phyloP scores from a whole-genome alignment of 2,113 vertebrate species.

The Chaenocephalus aceratus region DNA sequence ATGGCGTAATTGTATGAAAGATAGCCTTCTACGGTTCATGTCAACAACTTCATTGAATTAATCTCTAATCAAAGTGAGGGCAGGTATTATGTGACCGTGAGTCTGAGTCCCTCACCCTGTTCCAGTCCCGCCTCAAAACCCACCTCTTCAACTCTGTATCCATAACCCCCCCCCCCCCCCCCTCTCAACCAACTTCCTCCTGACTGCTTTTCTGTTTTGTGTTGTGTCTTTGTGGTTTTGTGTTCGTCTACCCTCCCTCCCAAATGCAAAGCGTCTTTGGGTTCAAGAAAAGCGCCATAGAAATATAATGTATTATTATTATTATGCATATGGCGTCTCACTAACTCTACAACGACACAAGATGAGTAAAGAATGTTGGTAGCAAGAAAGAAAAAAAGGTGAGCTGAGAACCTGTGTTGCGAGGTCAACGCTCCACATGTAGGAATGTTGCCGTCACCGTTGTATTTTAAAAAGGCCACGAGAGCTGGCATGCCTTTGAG shows the following conservation, averaged over 20 bases:
- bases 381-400: slow-evolving; percentile 21
- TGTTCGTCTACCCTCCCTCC: too few relatives aligned
- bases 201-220: too few relatives aligned
- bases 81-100: slow-evolving; percentile 29
- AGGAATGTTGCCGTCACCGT: slow-evolving; percentile 80
- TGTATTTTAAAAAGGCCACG: slow-evolving; percentile 86
- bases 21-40: slow-evolving; percentile 14
- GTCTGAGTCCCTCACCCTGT: too few relatives aligned
- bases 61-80: slow-evolving; percentile 36
- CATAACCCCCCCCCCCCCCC: too few relatives aligned
- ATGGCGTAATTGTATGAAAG: background rate
- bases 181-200: too few relatives aligned
- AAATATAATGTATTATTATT: too few relatives aligned
- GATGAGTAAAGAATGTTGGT: slow-evolving; percentile 66
- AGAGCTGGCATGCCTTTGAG: slow-evolving; percentile 86
- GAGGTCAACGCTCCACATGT: slow-evolving; percentile 69
- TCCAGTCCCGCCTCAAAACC: too few relatives aligned
- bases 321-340: background rate
- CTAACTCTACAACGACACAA: slow-evolving; percentile 12
- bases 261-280: too few relatives aligned
- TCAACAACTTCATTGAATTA: slow-evolving; percentile 33
- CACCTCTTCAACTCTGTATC: too few relatives aligned
- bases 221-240: too few relatives aligned
- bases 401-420: slow-evolving; percentile 75
- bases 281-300: too few relatives aligned